phyloP scores from a whole-genome alignment of 2,888 invertebrate genomes.

The Yponomeuta malinellus region DNA sequence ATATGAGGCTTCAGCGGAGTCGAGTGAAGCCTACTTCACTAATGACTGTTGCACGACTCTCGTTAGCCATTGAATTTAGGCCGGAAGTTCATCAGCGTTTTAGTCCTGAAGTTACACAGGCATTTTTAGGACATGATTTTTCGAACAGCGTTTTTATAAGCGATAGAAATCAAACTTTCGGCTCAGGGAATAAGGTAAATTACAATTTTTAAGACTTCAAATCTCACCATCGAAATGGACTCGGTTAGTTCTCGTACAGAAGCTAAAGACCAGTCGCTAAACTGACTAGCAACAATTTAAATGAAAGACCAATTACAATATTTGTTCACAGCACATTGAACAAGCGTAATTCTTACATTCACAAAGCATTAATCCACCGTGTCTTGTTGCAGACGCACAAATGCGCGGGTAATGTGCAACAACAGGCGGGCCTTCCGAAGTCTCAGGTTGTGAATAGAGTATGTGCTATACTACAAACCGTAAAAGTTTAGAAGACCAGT shows the following conservation, averaged over 20 bases:
- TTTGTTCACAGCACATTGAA: background rate
- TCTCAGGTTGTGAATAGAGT: background rate
- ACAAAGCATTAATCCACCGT: background rate
- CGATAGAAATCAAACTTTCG: no score
- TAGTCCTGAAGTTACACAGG: background rate
- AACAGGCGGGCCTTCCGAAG: background rate
- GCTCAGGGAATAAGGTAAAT: no score
- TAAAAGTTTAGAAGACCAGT: background rate
- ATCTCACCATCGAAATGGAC: no score
- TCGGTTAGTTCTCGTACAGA: no score
- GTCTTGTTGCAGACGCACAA: background rate
- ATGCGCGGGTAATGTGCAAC: background rate
- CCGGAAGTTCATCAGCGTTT: background rate
- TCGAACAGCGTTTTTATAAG: no score
- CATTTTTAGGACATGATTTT: no score
- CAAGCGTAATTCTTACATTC: background rate
- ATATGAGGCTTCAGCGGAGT: background rate
- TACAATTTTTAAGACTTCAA: no score
- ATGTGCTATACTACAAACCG: background rate
- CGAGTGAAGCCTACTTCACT: background rate
- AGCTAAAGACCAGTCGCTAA: no score
- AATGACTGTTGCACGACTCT: background rate
- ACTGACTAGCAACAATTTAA: no score
- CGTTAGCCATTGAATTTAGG: background rate
- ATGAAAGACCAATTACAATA: background rate